Evolutionary conservation across 2,113 vertebrate genomes (phyloP).

Genomic region (Stegastes partitus): DNA sequence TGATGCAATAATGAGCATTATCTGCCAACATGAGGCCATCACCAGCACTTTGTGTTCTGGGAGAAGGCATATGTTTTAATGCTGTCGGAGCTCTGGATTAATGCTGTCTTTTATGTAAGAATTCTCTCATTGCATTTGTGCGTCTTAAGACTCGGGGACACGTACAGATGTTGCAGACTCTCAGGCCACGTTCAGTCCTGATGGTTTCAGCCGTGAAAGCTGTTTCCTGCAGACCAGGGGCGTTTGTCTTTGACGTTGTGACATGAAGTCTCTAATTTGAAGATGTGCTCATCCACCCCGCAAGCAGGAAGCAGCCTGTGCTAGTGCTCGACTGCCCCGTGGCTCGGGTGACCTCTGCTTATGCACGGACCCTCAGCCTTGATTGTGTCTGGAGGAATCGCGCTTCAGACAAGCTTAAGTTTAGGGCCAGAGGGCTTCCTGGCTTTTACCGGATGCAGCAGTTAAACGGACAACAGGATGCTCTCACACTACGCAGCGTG

Average conservation of each 20-base stretch:
- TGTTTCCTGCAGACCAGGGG: constrained; percentile 50
- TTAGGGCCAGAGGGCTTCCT: constrained; percentile 42
- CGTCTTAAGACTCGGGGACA: not conserved
- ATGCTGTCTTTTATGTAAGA: not conserved
- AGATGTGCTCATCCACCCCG: constrained; percentile 76
- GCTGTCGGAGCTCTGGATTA: not conserved
- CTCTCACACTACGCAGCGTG: too few relatives aligned
- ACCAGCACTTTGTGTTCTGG: not conserved
- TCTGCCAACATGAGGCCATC: not conserved
- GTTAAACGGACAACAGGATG: constrained; percentile 20
- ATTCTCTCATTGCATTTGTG: constrained; percentile 6
- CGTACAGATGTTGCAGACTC: constrained; percentile 58
- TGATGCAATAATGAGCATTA: constrained; percentile 16
- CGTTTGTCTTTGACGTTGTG: constrained; percentile 79
- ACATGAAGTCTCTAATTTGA: constrained; percentile 84
- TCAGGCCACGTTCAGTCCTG: constrained; percentile 21
- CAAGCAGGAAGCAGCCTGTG: constrained; percentile 65
- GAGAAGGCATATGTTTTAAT: constrained; percentile 1
- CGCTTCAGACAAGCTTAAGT: constrained; percentile 56
- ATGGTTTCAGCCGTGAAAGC: constrained; percentile 58
- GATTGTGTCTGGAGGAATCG: constrained; percentile 81
- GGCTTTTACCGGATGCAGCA: constrained; percentile 9
- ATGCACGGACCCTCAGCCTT: constrained; percentile 57
- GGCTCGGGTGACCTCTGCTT: constrained; percentile 79
- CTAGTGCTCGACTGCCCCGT: constrained; percentile 50